Evolutionary conservation across 2,888 invertebrate genomes (phyloP).

Genomic region (Cheilosia urbana): DNA sequence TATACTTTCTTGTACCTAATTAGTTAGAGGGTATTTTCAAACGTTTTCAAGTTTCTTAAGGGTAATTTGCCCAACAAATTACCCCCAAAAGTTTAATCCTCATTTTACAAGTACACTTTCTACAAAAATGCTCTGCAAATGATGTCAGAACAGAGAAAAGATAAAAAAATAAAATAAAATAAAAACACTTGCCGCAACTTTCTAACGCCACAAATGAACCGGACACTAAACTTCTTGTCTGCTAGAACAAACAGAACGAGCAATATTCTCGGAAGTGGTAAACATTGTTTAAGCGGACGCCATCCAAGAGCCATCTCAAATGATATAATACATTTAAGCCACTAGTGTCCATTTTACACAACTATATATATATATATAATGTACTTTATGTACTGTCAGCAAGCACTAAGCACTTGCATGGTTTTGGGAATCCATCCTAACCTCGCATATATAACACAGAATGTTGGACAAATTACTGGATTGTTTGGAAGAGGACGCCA

Average conservation of each 20-base stretch:
- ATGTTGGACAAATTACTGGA: conserved; percentile 55
- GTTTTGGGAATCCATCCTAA: conserved; percentile 11
- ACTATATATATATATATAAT: too few species aligned
- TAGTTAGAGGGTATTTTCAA: conserved; percentile 4
- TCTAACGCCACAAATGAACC: conserved; percentile 16
- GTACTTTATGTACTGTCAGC: neutral
- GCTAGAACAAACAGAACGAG: conserved; percentile 24
- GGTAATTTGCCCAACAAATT: conserved; percentile 15
- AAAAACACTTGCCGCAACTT: neutral
- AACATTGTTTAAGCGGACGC: conserved; percentile 22
- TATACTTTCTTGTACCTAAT: neutral
- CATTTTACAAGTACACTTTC: conserved; percentile 11
- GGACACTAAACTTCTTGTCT: conserved; percentile 10
- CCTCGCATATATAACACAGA: conserved; percentile 41
- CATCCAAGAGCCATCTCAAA: conserved; percentile 19
- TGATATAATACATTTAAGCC: conserved; percentile 49
- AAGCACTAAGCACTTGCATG: conserved; percentile 64
- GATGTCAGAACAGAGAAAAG: neutral
- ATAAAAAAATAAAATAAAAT: neutral
- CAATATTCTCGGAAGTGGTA: conserved; percentile 24
- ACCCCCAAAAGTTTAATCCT: conserved; percentile 27
- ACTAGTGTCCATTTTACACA: conserved; percentile 20
- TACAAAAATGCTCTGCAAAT: conserved; percentile 24
- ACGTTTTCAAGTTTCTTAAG: neutral
- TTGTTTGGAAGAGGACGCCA: conserved; percentile 31